Conservation (phyloP, 2,888 invertebrate species). For the Parelbella ahira region DNA sequence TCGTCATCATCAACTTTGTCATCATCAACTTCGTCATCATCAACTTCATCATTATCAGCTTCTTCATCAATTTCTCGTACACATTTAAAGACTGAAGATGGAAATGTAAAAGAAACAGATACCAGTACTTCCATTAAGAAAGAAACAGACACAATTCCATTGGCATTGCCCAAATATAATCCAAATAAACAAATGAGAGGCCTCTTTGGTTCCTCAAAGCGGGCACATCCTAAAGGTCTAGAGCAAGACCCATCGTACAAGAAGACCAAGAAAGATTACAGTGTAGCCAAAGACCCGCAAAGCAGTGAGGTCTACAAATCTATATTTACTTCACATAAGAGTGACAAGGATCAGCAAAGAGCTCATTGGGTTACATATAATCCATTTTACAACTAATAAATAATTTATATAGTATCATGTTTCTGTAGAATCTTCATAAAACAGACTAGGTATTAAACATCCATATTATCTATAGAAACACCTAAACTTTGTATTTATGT, state of each 20-base stretch:
- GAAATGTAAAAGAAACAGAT: conserved; percentile 57
- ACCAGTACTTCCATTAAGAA: conserved; percentile 55
- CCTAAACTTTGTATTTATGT: no score
- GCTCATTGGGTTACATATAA: conserved; percentile 99
- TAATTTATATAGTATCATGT: background rate
- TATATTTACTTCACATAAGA: conserved; percentile 94
- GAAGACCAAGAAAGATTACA: conserved; percentile 89
- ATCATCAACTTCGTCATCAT: no score
- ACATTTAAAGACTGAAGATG: conserved; percentile 39
- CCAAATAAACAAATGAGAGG: conserved; percentile 65
- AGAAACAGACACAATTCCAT: conserved; percentile 68
- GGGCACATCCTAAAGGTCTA: conserved; percentile 58
- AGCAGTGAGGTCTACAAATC: conserved; percentile 96
- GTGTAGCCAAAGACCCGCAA: conserved; percentile 94
- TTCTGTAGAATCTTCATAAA: no score
- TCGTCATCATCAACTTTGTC: conserved; percentile 26
- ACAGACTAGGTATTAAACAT: no score
- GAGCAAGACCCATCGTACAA: conserved; percentile 85
- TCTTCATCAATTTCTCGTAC: conserved; percentile 23
- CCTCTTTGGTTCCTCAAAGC: conserved; percentile 67
- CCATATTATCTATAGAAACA: no score
- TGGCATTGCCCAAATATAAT: conserved; percentile 67
- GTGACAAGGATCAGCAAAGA: conserved; percentile 91
- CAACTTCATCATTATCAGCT: conserved; percentile 22
- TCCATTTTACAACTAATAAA: conserved; percentile 90